Evolutionary conservation across 2,113 vertebrate species (phyloP).

Genomic region (Psettodes erumei): DNA sequence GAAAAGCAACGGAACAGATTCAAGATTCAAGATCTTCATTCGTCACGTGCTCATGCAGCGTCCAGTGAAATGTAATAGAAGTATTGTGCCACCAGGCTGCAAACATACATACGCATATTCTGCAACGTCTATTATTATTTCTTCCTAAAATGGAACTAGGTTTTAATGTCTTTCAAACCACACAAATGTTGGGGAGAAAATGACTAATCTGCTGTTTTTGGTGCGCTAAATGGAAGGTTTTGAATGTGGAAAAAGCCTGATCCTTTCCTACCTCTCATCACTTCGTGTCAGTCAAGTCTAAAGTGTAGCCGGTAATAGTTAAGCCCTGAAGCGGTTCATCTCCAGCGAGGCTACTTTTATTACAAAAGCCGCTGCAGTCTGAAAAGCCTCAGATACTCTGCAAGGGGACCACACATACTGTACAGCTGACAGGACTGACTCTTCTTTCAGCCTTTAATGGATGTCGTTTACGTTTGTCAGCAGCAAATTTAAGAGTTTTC

Average conservation of each 20-base stretch:
- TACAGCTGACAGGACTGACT: constrained; percentile 35
- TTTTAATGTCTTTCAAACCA: constrained; percentile 3
- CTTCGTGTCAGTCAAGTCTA: constrained; percentile 14
- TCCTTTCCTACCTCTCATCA: constrained; percentile 21
- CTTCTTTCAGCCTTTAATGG: constrained; percentile 58
- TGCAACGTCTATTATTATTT: neutral
- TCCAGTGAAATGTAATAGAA: no score
- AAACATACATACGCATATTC: neutral
- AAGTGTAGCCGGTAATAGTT: constrained; percentile 19
- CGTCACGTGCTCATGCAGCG: no score
- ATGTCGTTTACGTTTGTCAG: constrained; percentile 50
- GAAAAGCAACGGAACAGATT: no score
- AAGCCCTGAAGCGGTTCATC: constrained; percentile 37
- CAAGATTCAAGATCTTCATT: no score
- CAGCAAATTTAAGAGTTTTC: constrained; percentile 54
- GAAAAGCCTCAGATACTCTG: constrained; percentile 21
- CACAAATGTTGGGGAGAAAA: neutral
- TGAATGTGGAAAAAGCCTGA: neutral
- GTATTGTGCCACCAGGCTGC: no score
- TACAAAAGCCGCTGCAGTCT: constrained; percentile 43
- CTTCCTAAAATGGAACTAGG: neutral
- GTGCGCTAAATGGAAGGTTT: constrained; percentile 25
- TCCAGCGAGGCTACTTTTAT: constrained; percentile 43
- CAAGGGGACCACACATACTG: constrained; percentile 66
- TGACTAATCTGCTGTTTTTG: constrained; percentile 21